These are phyloP conservation scores for Cyanoramphus novaezelandiae DNA, from an alignment of 2,113 vertebrate genomes.

Conservation along the genomic window DNA sequence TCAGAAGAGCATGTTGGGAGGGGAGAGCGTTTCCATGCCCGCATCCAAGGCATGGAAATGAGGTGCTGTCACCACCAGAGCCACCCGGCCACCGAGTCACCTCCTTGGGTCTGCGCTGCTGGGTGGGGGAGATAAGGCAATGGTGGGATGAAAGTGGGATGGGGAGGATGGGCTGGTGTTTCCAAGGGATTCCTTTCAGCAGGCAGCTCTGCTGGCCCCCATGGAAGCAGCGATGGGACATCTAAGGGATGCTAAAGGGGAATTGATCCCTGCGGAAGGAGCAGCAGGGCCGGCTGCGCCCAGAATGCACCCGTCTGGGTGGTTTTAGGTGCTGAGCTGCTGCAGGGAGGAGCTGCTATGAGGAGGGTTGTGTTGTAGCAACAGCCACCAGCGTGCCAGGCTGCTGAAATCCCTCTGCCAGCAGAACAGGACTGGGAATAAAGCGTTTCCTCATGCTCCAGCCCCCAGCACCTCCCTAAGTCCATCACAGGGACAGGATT, in stretches of 20 bases:
- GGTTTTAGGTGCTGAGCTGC: not conserved
- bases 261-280: not conserved
- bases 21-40: not conserved
- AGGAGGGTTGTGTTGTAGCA: constrained; percentile 70
- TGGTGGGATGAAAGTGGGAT: not conserved
- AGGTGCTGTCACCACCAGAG: not conserved
- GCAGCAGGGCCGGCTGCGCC: not conserved
- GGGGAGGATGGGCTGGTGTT: not conserved
- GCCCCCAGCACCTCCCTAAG: accelerated
- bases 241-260: not conserved
- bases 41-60: not conserved
- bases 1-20: not conserved
- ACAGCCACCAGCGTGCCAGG: not conserved
- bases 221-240: accelerated
- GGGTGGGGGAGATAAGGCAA: not conserved
- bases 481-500: accelerated
- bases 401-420: not conserved
- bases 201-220: not conserved
- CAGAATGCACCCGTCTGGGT: too few relatives aligned
- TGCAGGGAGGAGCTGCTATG: constrained; percentile 40
- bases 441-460: not conserved
- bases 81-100: not conserved
- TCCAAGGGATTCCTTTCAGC: not conserved
- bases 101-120: not conserved
- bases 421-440: not conserved